Evolutionary conservation across 1,140 invertebrate genomes (phyloP).

Genomic region (Bactericera cockerelli): DNA sequence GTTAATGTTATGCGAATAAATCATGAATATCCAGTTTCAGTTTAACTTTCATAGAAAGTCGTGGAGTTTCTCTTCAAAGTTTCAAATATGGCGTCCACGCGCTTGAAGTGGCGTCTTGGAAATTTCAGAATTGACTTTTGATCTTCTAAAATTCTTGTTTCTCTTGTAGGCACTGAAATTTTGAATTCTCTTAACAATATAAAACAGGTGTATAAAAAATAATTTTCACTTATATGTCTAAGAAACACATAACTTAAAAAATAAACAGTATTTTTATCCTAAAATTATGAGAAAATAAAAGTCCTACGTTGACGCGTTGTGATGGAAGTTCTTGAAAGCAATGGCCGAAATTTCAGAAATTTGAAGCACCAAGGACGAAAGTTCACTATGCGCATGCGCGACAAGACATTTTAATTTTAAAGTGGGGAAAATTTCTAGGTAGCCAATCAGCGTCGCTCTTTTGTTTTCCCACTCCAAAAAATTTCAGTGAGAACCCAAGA

Average conservation of each 20-base stretch:
- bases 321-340: conserved; percentile 8
- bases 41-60: too few relatives aligned
- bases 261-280: conserved; percentile 1
- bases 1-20: too few relatives aligned
- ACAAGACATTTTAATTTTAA: background rate
- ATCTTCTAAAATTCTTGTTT: background rate
- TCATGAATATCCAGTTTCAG: too few relatives aligned
- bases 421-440: background rate
- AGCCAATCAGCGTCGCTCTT: background rate
- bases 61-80: background rate
- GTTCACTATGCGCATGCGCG: background rate
- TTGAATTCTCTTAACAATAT: background rate
- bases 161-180: conserved; percentile 4
- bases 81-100: conserved; percentile 3
- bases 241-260: conserved; percentile 6
- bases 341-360: background rate
- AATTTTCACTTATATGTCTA: conserved; percentile 7
- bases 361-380: background rate
- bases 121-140: background rate
- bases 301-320: conserved; percentile 1
- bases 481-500: too few relatives aligned
- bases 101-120: background rate
- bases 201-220: conserved; percentile 1
- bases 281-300: background rate
- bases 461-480: too few relatives aligned